These are phyloP conservation scores for Gallinago solitaria DNA, from an alignment of 2,797 vertebrate species.

Conservation along the genomic window DNA sequence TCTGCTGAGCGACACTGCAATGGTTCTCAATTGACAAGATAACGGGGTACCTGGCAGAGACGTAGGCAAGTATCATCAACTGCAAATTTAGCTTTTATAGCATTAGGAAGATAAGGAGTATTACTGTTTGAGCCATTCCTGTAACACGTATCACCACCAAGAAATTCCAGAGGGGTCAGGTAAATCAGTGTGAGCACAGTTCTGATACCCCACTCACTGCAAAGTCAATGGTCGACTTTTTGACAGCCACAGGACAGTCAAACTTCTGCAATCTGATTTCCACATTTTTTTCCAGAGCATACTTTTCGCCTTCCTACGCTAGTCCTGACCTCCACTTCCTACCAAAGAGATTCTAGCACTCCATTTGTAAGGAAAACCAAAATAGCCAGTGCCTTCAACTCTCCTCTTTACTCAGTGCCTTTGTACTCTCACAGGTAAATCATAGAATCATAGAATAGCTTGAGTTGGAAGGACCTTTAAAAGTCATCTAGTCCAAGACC, in stretches of 20 bases:
- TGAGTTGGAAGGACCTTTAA: background rate
- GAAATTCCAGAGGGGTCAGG: background rate
- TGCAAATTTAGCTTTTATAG: background rate
- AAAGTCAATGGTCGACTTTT: background rate
- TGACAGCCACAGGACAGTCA: background rate
- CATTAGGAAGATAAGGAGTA: background rate
- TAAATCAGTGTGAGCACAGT: background rate
- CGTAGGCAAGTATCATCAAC: background rate
- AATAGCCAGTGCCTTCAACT: background rate
- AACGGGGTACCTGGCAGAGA: constrained; percentile 87
- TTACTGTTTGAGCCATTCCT: background rate
- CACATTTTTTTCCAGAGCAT: background rate
- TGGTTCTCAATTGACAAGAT: constrained; percentile 98
- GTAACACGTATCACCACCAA: background rate
- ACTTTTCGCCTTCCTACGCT: background rate
- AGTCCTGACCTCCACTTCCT: background rate
- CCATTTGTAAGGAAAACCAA: background rate
- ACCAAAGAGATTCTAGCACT: background rate
- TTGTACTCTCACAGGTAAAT: background rate
- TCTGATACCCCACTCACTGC: background rate
- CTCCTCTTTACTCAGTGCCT: background rate
- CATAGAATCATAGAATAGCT: background rate
- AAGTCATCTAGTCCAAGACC: background rate
- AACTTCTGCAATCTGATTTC: background rate
- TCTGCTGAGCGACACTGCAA: constrained; percentile 95